Evolutionary conservation across 2,888 invertebrate species (phyloP), one percentile per base, ranked within the genome.

Genomic region (Romanomermis culicivorax): DNA sequence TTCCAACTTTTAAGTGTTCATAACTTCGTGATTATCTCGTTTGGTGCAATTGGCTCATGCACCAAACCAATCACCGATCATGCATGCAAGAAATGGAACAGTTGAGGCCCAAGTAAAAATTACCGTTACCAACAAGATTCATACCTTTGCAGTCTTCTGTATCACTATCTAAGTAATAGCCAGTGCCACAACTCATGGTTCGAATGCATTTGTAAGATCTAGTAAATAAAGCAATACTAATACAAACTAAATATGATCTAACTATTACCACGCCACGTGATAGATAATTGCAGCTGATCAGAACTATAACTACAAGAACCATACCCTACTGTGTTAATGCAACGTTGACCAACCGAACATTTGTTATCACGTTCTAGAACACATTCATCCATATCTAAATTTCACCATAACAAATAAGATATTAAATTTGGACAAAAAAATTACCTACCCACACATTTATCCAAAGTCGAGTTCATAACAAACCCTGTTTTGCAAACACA

Each of bases 131-230:
- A 36, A n/a, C n/a, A n/a, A 36, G 36, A 51, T 24, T 55, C 61
- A 53, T 48, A 84, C 84, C 86, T 73, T 85, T 84, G 69, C 95
- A 95, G 53, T 78, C 74, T 43, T 85, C 83, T 1, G 82, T 82
- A 24, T 80, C 79, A 2, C 83, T 82, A 64, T 93, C 89, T 25
- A 93, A 73, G 0, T 88, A 89, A 68, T 95, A 95, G 0, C 95
- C 95, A 0, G 95, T 95, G 1, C 95, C 95, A 68, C 95, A 95
- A 1, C 85, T 82, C 4, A 82, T 77, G 36, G 80, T 80, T 50
- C 88, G 75, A 42, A 85, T 80, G 68, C 91, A 91, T 25, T 81
- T 77, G 68, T 78, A 89, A 0, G 86, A 85, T 0, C 89, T 45
- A n/a, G n/a, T n/a, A n/a, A n/a, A n/a, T n/a, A n/a, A n/a, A n/a